Evolutionary conservation across 1,140 invertebrate species (phyloP).

Genomic region (Paraescarpia echinospica): DNA sequence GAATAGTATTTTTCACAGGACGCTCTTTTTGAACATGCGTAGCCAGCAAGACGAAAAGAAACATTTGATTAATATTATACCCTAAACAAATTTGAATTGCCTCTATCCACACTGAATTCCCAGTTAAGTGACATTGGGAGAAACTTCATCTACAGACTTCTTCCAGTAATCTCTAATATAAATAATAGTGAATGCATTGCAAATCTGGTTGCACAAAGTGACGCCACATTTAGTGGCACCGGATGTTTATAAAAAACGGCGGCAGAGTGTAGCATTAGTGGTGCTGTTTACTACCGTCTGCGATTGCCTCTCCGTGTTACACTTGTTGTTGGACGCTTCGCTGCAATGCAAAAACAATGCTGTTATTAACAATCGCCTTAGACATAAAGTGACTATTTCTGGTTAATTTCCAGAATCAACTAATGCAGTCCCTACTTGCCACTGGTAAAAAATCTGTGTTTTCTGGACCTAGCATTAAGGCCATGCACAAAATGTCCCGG

Average conservation of each 20-base stretch:
- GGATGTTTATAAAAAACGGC: not conserved
- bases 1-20: not conserved
- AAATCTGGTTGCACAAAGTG: not conserved
- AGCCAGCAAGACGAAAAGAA: not conserved
- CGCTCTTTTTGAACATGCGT: not conserved
- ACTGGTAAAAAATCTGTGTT: not conserved
- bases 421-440: not conserved
- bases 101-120: too few relatives aligned
- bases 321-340: conserved; percentile 53
- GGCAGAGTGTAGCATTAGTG: not conserved
- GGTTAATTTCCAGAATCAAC: not conserved
- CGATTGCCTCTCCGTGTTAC: conserved; percentile 32
- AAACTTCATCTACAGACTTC: too few relatives aligned
- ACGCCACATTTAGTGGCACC: not conserved
- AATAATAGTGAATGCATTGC: not conserved
- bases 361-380: not conserved
- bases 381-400: not conserved
- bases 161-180: too few relatives aligned
- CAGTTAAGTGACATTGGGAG: too few relatives aligned
- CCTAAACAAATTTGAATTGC: too few relatives aligned
- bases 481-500: too few relatives aligned
- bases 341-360: conserved; percentile 38
- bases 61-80: too few relatives aligned
- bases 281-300: not conserved
- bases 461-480: too few relatives aligned